Evolutionary conservation across 2,113 vertebrate species (phyloP).

Genomic region (Balaeniceps rex): DNA sequence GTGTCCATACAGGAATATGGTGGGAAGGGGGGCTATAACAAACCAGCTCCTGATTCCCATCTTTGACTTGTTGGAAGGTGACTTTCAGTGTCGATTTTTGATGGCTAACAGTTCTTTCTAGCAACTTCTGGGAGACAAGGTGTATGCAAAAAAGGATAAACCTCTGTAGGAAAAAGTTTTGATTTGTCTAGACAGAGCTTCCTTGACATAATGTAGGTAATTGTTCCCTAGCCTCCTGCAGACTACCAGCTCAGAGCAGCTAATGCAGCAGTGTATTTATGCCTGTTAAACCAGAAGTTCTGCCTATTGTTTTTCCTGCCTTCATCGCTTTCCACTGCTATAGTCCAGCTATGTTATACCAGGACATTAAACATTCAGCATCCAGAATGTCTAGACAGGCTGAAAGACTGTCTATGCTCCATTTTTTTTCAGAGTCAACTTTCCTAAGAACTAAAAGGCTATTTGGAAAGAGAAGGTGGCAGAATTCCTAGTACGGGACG

Average conservation of each 20-base stretch:
- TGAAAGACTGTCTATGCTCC: conserved; percentile 2
- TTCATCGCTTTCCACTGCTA: conserved; percentile 4
- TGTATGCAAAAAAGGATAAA: background rate
- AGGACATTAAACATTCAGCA: conserved; percentile 2
- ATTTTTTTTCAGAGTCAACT: background rate
- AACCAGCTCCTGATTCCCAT: background rate
- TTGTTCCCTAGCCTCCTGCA: background rate
- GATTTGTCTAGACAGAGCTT: conserved; percentile 11
- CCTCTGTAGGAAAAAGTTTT: background rate
- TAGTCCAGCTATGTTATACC: background rate
- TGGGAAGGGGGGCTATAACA: background rate
- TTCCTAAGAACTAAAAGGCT: background rate
- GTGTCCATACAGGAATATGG: background rate
- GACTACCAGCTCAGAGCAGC: background rate
- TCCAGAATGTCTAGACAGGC: conserved; percentile 42
- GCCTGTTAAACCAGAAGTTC: conserved; percentile 51
- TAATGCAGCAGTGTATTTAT: background rate
- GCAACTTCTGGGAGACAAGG: background rate
- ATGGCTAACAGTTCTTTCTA: background rate
- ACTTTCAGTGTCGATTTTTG: background rate
- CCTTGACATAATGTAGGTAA: background rate
- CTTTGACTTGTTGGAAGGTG: background rate
- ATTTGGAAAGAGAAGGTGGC: background rate
- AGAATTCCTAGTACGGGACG: background rate
- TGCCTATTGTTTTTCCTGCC: conserved; percentile 39